Evolutionary conservation across 2,888 invertebrate genomes (phyloP), one percentile per base, ranked within the genome.

Genomic region (Cheilosia pagana): DNA sequence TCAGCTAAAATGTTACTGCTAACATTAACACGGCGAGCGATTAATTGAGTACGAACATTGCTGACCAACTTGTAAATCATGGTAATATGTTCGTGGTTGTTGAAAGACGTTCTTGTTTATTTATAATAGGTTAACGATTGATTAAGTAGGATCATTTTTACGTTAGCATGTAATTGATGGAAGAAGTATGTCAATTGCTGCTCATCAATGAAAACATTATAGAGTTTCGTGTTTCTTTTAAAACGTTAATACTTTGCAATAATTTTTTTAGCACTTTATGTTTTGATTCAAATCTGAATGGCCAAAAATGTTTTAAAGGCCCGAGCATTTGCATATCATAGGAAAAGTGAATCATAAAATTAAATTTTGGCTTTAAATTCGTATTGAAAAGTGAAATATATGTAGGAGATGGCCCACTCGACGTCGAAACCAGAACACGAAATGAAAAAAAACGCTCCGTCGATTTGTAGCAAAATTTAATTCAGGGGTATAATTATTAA

Each of bases 321-420:
- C 39, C 57, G 28, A 39, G 35, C 57, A 57, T 57, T 57, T 39
- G 39, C 57, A 39, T 57, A 57, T 52, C 65, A 65, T 52, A 65
- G n/a, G 65, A 52, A 65, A 52, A 39, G 10, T 52, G 39, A 52
- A 53, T 41, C 41, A 65, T 65, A 39, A 65, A 65, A 52, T 65
- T 5, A 52, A 52, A 65, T 65, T 53, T 65, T 14, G 63, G 63
- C 8, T 35, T 63, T 12, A 63, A 63, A 31, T 63, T 48, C 6
- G 25, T 23, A 41, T 67, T 25, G 14, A 67, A 53, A 5, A 53
- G 53, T 14, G 41, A 14, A 53, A 67, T 67, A 53, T n/a, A n/a
- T n/a, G n/a, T n/a, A n/a, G n/a, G n/a, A n/a, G n/a, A n/a, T n/a
- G n/a, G n/a, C n/a, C n/a, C n/a, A n/a, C n/a, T n/a, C n/a, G n/a